Base-by-base conservation (phyloP, 2,113 vertebrate species). In the Beaufortia kweichowensis region DNA sequence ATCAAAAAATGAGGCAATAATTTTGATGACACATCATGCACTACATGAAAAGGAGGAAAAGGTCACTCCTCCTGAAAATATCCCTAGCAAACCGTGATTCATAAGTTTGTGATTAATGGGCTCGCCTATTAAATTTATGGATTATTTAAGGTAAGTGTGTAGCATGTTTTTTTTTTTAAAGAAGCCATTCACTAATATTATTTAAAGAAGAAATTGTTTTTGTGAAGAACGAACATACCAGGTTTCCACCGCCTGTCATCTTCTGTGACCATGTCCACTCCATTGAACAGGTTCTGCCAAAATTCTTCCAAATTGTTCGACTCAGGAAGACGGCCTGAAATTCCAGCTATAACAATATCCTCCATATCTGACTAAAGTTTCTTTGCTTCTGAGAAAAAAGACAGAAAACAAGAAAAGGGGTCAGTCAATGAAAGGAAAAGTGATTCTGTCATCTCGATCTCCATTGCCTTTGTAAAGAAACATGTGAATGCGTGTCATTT, bases 261-360 rank as follows among this genome's bases (percentile, higher is more conserved):
- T 3, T 98, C 96, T 7, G 96, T 98, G 78, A 98, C 95, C 97
- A 99, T 98, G 87, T 99, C 97, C 74, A 98, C 92, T 14, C 95
- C 93, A 53, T 91, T 92, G 29, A 98, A 87, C 81, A 99, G 93
- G 84, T 99, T 98, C 53, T 94, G 94, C 97, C 97, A 99, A 88
- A 99, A 99, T 86, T 99, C 95, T 79, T 96, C 86, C 85, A 99
- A 77, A 85, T 97, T 96, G 59, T 93, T 89, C 0, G 96, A 97
- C 86, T 96, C 97, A 0, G 97, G 97, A 81, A 99, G 86, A 65
- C 92, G 95, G 75, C 96, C 97, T 0, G 97, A 93, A 82, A 99
- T 95, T 69, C 97, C 96, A 23, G 96, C 93, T 67, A 99, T 92
- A 76, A 99, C 96, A 6, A 99, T 92, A 43, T 99, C 96, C 75